Base-by-base conservation (phyloP, 2,797 vertebrate genomes). In the Enteromius anoplus region DNA sequence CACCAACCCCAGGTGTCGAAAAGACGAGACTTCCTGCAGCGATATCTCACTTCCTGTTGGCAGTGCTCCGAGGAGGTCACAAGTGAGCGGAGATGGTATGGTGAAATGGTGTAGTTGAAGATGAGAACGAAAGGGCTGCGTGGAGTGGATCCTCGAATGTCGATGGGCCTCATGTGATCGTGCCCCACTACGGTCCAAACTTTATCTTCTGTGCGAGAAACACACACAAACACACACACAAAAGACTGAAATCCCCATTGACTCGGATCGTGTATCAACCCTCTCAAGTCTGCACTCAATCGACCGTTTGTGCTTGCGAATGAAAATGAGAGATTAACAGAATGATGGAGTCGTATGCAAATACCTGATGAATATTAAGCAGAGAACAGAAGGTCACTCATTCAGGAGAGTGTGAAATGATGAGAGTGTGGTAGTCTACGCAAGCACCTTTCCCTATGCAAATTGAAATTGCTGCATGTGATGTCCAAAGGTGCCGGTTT, bases 101-200 rank as follows among this genome's bases (percentile, higher is more conserved):
- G 37, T 0, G 92, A 95, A 51, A 90, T 88, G 86, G 92, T 91
- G 53, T 96, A 97, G 91, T 93, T 93, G 80, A 97, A 92, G 81
- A 88, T 88, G 90, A 92, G 92, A 75, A 86, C 68, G 37, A 95
- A 96, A 0, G 95, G 95, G 19, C 92, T 93, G 81, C 90, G 88
- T 0, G 88, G 85, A 37, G 84, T 87, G 19, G 93, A 88, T 6
- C 93, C 93, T 29, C 29, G 91, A 73, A 96, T 93, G 11, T 81
- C 90, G 45, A 92, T 93, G 17, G 95, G 85, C 40, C 93, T 92
- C 0, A 91, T 94, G 87, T 87, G 94, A 91, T 96, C 95, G 87
- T 97, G 96, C 53, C 93, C 93, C 82, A 96, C 89, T 0, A 91
- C 89, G 0, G 95, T 96, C 96, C 96, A 97, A 81, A 94, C 95